A percentile compares a stretch with the other conserved stretches of the same genome.
Evolutionary conservation across 2,797 vertebrate genomes (phyloP).

Genomic region (Hippoglossus hippoglossus): DNA sequence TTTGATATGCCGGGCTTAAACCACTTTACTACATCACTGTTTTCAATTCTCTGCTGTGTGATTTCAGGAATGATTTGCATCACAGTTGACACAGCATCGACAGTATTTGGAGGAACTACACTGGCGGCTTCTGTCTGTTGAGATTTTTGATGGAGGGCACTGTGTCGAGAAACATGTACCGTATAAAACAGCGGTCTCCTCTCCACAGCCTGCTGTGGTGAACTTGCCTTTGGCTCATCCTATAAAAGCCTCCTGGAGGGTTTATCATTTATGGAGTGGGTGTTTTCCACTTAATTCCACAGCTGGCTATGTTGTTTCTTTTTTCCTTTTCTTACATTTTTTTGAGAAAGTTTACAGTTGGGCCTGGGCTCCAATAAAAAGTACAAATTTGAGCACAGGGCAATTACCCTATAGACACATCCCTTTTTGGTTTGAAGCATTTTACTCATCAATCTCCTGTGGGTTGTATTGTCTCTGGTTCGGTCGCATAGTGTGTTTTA

Average conservation of each 20-base stretch:
- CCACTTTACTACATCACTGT: not conserved
- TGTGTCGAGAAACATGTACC: conserved; percentile 52
- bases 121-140: conserved; percentile 24
- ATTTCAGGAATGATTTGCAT: too few relatives aligned
- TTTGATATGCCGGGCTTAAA: not conserved
- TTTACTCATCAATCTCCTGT: conserved; percentile 15
- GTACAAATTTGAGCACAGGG: not conserved
- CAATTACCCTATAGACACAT: conserved; percentile 16
- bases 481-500: conserved; percentile 36
- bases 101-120: conserved; percentile 1
- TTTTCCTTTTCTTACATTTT: conserved; percentile 42
- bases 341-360: conserved; percentile 23
- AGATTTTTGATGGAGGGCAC: conserved; percentile 37
- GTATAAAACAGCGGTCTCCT: conserved; percentile 59
- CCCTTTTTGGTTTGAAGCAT: conserved; percentile 7
- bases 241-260: conserved; percentile 61
- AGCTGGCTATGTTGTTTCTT: conserved; percentile 36
- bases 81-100: not conserved
- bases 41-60: not conserved
- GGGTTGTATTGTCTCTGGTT: conserved; percentile 12
- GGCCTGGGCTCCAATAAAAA: conserved; percentile 31
- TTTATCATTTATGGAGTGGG: conserved; percentile 69
- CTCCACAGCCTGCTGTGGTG: conserved; percentile 29
- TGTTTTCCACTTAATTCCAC: conserved; percentile 62
- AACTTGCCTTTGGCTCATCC: conserved; percentile 50